Evolutionary conservation across 1,140 invertebrate genomes (phyloP), one percentile per base, ranked within the genome.

Genomic region (Eupristina koningsbergeri): DNA sequence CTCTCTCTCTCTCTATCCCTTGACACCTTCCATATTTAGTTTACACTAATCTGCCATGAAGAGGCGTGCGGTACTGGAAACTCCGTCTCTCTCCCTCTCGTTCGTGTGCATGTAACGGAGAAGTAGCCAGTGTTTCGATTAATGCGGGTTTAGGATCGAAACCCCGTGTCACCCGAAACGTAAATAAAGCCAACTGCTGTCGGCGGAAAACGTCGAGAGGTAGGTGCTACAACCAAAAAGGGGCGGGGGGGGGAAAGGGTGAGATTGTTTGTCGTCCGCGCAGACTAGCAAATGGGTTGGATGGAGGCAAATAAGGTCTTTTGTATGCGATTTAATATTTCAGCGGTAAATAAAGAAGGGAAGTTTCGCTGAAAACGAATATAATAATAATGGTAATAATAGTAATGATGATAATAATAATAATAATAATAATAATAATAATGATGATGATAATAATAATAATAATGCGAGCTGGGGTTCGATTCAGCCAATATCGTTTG

Each of bases 11-110:
- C 63, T 58, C 47, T 73, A 39, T 26, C 29, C 77, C 74, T 53
- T 63, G 39, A 75, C 77, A 74, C 77, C 34, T 76, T 75, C 58
- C 78, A 63, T 77, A 84, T 84, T 84, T 71, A 84, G 81, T 84
- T 80, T 81, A 84, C 73, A 84, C 78, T 84, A 84, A 84, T 84
- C 83, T 80, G 83, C 75, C 61, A 73, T 84, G 83, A 84, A 84
- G 83, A 84, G 83, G 71, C 83, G 78, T 47, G 41, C 34, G 71
- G 19, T n/a, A 39, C 61, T 11, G 31, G 77, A 3, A 0, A 8
- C 31, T 34, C 31, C 19, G 9, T 64, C 29, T 64, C 31, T 64
- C 31, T 11, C 29, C 47, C 76, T 9, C 76, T 31, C 64, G n/a
- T 69, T 50, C 69, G 34, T 9, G 77, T 11, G 45, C 29, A 22